Conservation (phyloP, 2,888 invertebrate genomes). For the Rhodophaea formosa region DNA sequence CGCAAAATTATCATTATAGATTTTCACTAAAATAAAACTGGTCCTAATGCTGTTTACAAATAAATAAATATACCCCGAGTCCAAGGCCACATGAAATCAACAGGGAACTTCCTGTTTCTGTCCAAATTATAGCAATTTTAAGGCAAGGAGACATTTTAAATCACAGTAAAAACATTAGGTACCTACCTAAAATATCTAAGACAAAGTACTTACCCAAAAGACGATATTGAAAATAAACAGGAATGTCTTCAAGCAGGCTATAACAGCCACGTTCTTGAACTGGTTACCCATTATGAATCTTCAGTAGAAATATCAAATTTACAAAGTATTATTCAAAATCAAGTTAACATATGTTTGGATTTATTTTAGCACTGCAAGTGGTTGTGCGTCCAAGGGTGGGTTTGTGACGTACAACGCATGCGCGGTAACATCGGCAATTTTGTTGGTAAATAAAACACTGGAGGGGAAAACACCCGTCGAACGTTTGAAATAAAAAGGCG, state of each 20-base stretch:
- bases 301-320: background rate
- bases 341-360: conserved; percentile 9
- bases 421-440: conserved; percentile 54
- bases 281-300: conserved; percentile 83
- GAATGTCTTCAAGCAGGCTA: conserved; percentile 89
- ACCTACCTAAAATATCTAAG: no score
- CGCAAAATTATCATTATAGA: no score
- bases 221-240: conserved; percentile 90
- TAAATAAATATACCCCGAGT: no score
- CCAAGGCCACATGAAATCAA: no score
- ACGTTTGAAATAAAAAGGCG: no score
- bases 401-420: conserved; percentile 47
- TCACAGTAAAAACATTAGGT: no score
- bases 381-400: conserved; percentile 24
- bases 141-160: no score
- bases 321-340: background rate
- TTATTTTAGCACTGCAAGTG: conserved; percentile 11
- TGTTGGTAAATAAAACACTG: conserved; percentile 47
- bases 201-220: conserved; percentile 86
- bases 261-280: conserved; percentile 86
- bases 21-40: no score
- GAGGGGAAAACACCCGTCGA: no score
- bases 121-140: no score
- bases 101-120: no score
- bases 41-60: no score